These are phyloP conservation scores for Coranthus polyacanthus DNA, from an alignment of 2,797 vertebrate species.

Conservation along the genomic window DNA sequence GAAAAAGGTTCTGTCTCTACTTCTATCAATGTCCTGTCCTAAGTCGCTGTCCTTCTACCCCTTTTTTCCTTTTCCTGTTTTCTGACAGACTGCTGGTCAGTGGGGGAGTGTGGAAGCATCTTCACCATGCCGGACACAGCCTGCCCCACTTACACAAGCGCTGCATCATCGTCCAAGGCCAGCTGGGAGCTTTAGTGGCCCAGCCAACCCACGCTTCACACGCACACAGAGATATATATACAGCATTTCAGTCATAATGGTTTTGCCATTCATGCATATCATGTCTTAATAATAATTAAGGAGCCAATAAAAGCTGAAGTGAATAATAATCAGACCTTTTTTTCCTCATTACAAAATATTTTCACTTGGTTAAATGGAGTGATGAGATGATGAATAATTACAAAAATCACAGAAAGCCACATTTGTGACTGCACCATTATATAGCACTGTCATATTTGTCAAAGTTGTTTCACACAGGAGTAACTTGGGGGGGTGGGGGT, in stretches of 20 bases:
- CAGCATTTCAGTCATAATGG: constrained; percentile 10
- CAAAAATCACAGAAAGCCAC: constrained; percentile 17
- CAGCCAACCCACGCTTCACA: constrained; percentile 29
- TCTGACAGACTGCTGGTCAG: constrained; percentile 64
- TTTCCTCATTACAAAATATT: background rate
- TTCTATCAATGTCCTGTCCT: background rate
- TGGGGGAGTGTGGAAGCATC: constrained; percentile 48
- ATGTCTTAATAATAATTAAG: constrained; percentile 18
- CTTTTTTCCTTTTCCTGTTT: constrained; percentile 18
- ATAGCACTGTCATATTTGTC: too few species aligned
- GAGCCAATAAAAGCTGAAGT: constrained; percentile 3
- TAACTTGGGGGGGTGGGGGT: background rate
- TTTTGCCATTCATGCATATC: constrained; percentile 6
- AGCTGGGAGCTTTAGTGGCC: constrained; percentile 56
- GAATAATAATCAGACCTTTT: constrained; percentile 8
- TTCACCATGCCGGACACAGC: constrained; percentile 46
- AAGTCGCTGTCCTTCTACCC: background rate
- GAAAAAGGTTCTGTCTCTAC: too few species aligned
- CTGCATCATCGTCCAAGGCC: constrained; percentile 57
- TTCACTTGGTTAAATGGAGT: constrained; percentile 8
- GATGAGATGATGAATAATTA: too few species aligned
- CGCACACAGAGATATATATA: constrained; percentile 5
- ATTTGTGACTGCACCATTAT: background rate
- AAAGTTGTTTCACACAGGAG: too few species aligned
- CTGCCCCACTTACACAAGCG: constrained; percentile 55